Conservation (phyloP, 2,888 invertebrate species). For the Nebria brevicollis region DNA sequence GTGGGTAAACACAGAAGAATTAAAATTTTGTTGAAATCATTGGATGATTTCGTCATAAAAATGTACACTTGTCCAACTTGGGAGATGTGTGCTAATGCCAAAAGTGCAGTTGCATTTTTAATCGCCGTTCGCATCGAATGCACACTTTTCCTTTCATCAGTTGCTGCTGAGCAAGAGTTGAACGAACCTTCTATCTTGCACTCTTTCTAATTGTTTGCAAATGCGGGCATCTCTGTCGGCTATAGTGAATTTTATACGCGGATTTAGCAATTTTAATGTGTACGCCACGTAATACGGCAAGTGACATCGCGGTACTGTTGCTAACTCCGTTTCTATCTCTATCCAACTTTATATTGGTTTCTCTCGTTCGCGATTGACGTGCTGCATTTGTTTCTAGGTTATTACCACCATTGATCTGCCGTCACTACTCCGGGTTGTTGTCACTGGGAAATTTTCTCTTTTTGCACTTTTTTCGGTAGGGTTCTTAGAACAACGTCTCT, state of each 20-base stretch:
- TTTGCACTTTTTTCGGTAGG: neutral
- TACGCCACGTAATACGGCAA: slow-evolving; percentile 12
- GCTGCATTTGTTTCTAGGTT: slow-evolving; percentile 1
- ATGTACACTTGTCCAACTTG: neutral
- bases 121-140: neutral
- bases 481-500: neutral
- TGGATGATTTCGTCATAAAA: neutral
- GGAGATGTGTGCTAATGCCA: neutral
- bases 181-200: neutral
- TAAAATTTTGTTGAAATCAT: neutral
- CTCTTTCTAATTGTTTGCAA: neutral
- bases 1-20: neutral
- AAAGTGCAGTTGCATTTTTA: neutral
- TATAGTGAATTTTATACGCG: slow-evolving; percentile 9
- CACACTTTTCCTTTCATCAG: neutral
- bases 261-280: slow-evolving; percentile 22
- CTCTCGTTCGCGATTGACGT: neutral
- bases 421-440: neutral
- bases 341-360: neutral
- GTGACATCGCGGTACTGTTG: slow-evolving; percentile 12
- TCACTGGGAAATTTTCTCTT: neutral
- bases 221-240: neutral
- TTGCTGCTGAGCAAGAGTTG: neutral
- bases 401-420: neutral
- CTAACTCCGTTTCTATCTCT: neutral